Evolutionary conservation across 23 tunicate genomes (phyloP).

Genomic region (Halocynthia roretzi): DNA sequence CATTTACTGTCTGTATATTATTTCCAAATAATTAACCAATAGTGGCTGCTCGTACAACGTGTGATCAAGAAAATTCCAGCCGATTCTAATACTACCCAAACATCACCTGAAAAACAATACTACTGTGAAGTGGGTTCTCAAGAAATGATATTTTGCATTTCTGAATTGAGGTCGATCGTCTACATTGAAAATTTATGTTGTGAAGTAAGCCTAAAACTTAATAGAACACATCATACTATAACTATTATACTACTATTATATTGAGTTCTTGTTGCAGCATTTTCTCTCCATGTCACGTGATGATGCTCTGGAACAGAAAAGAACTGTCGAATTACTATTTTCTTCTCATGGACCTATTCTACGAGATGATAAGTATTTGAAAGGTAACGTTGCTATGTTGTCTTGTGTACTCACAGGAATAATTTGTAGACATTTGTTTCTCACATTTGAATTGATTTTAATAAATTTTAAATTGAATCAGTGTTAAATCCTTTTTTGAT

Average conservation of each 20-base stretch:
- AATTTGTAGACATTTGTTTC: not conserved
- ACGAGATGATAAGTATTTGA: conserved; percentile 72
- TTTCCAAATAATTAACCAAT: not conserved
- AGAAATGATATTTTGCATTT: conserved; percentile 63
- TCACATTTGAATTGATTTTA: not conserved
- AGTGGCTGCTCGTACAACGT: conserved; percentile 83
- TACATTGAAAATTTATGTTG: conserved; percentile 72
- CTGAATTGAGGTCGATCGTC: conserved; percentile 37
- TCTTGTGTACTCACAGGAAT: not conserved
- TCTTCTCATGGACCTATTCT: conserved; percentile 80
- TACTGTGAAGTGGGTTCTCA: conserved; percentile 49
- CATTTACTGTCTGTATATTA: not conserved
- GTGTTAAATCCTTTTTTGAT: not conserved
- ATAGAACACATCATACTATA: not conserved
- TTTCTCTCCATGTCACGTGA: conserved; percentile 40
- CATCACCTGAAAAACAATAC: conserved; percentile 14
- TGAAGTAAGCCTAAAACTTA: conserved; percentile 28
- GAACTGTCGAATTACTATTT: conserved; percentile 48
- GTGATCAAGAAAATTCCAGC: conserved; percentile 28
- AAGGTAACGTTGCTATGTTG: conserved; percentile 23
- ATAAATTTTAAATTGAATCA: not conserved
- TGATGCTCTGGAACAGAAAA: conserved; percentile 44
- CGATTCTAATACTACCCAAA: not conserved
- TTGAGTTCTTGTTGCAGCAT: conserved; percentile 28
- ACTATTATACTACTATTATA: not conserved